Evolutionary conservation across 2,797 vertebrate genomes (phyloP).

Genomic region (Luscinia megarhynchos): DNA sequence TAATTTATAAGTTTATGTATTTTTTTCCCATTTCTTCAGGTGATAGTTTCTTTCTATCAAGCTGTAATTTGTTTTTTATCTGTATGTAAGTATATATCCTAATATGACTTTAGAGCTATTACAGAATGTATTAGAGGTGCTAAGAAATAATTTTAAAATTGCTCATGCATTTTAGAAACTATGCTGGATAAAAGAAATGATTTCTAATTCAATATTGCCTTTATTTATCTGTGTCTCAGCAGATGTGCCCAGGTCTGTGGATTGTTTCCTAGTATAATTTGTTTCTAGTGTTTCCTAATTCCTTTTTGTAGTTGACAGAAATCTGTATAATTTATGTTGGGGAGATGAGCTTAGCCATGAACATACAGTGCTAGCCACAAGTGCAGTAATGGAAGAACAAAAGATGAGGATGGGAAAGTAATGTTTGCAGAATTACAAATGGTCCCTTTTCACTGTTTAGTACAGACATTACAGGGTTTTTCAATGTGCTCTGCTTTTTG

Average conservation of each 20-base stretch:
- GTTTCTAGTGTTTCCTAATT: not conserved
- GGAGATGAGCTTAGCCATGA: not conserved
- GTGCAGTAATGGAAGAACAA: not conserved
- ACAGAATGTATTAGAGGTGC: not conserved
- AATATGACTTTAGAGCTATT: not conserved
- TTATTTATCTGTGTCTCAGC: not conserved
- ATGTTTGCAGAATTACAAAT: not conserved
- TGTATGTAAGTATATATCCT: not conserved
- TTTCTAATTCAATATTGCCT: not conserved
- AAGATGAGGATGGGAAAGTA: not conserved
- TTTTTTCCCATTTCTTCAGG: not conserved
- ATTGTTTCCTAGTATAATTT: not conserved
- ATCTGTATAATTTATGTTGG: not conserved
- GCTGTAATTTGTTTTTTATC: not conserved
- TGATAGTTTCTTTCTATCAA: not conserved
- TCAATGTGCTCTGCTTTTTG: constrained; percentile 39
- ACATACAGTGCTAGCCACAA: not conserved
- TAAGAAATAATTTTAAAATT: not conserved
- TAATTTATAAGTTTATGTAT: not conserved
- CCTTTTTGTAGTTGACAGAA: not conserved
- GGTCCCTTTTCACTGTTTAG: not conserved
- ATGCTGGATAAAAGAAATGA: not conserved
- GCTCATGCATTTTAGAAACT: not conserved
- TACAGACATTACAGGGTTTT: not conserved
- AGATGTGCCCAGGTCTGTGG: not conserved